Base-by-base conservation (phyloP, 2,113 vertebrate species). In the Lampris incognitus region DNA sequence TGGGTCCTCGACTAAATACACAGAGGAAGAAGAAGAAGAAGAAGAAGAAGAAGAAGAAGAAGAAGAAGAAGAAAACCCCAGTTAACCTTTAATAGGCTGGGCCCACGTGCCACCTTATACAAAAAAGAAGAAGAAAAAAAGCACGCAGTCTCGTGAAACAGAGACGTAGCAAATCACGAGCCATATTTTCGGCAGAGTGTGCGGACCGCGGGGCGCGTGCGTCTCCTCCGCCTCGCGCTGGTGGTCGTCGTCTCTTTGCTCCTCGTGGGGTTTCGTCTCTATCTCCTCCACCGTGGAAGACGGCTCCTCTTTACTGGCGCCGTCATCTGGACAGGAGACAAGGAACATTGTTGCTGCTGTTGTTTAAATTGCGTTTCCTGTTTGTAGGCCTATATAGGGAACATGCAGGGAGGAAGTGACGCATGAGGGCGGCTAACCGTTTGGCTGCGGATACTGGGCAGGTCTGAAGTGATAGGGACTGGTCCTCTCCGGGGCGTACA, bases 301-400 rank as follows among this genome's bases (percentile, higher is more conserved):
- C 92, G 96, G 97, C 93, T 98, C 97, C 86, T 98, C 98, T 93
- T 98, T 97, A 83, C 95, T 96, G 79, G 93, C 91, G 74, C 95
- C 95, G 94, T 93, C 93, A 83, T 95, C 92, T 93, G 85, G 66
- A 82, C 59, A 79, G 91, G 95, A 85, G 81, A 94, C 61, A 76
- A 40, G 24, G 24, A 24, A 24, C 24, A 24, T 24, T 24, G 24
- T 24, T 24, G 24, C 24, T 24, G 24, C 24, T 24, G 24, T 24
- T 24, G 24, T 24, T 24, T 24, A 24, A 24, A 24, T 24, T 24
- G 24, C 24, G 24, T 24, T 24, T 24, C 24, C 24, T 24, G 24
- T 24, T 24, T 24, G 24, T 24, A 24, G 24, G 24, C 24, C 24
- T 24, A 24, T 24, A 24, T 24, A 24, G 24, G 24, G 24, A 24